These are phyloP conservation scores for Esperia sulphurella DNA, from an alignment of 2,888 invertebrate species.

Conservation along the genomic window DNA sequence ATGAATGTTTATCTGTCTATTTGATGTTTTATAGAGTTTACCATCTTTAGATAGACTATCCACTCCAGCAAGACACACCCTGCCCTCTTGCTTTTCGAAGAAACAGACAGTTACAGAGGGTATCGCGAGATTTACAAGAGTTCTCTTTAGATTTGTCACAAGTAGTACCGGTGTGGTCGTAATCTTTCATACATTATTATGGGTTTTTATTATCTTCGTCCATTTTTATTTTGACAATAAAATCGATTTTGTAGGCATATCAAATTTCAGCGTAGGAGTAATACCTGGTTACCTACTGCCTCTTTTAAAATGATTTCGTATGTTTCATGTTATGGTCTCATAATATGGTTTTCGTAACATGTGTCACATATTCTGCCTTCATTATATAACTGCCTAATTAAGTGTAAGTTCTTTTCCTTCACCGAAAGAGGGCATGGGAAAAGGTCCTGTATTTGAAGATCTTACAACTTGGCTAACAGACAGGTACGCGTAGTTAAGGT, in stretches of 20 bases:
- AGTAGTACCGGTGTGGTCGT: slow-evolving; percentile 21
- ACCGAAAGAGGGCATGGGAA: too few relatives aligned
- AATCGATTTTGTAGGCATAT: slow-evolving; percentile 12
- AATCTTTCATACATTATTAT: slow-evolving; percentile 23
- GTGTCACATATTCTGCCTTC: too few relatives aligned
- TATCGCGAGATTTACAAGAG: slow-evolving; percentile 12
- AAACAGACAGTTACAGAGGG: neutral
- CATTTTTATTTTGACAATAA: slow-evolving; percentile 18
- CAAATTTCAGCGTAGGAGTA: slow-evolving; percentile 9
- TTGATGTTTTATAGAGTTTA: slow-evolving; percentile 39
- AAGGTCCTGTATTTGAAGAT: too few relatives aligned
- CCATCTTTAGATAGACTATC: slow-evolving; percentile 32
- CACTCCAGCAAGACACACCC: slow-evolving; percentile 9
- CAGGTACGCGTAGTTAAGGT: neutral
- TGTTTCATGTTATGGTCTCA: neutral
- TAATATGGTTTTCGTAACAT: too few relatives aligned
- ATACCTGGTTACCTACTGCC: neutral
- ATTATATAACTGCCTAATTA: too few relatives aligned
- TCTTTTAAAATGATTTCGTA: neutral
- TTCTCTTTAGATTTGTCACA: slow-evolving; percentile 19
- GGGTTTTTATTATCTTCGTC: slow-evolving; percentile 16
- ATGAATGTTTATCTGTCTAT: slow-evolving; percentile 37
- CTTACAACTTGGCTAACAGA: too few relatives aligned
- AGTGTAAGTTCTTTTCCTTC: too few relatives aligned
- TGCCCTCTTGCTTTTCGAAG: neutral